Evolutionary conservation across 2,797 vertebrate genomes (phyloP).

Genomic region (Malurus splendens): DNA sequence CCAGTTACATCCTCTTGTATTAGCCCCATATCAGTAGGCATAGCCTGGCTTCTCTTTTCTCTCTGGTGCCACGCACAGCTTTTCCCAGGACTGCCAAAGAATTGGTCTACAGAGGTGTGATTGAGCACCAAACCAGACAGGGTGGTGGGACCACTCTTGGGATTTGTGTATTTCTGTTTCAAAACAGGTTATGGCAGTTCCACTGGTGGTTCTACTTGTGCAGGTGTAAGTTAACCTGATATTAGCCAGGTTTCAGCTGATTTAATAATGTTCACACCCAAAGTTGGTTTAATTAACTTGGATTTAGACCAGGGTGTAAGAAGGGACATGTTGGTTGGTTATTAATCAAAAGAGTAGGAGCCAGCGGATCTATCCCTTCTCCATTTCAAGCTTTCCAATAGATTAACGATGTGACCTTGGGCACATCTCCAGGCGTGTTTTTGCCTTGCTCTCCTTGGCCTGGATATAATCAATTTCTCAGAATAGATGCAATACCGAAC

Average conservation of each 20-base stretch:
- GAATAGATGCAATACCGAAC: slow-evolving; percentile 35
- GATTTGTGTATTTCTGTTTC: not conserved
- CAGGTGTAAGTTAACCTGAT: slow-evolving; percentile 14
- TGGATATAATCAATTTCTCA: slow-evolving; percentile 51
- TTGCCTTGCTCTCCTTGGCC: not conserved
- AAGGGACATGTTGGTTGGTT: not conserved
- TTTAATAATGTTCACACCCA: slow-evolving; percentile 31
- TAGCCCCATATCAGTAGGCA: accelerated
- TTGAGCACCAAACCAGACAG: not conserved
- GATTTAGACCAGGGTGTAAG: not conserved
- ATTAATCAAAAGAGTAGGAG: slow-evolving; percentile 11
- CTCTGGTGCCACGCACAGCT: not conserved
- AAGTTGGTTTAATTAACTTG: slow-evolving; percentile 44
- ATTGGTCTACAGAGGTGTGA: not conserved
- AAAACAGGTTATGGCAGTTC: slow-evolving; percentile 4
- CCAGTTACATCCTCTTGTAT: not conserved
- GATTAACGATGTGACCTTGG: slow-evolving; percentile 35
- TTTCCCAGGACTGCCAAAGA: not conserved
- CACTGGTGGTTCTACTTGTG: not conserved
- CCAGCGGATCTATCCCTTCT: not conserved
- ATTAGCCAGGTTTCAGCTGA: slow-evolving; percentile 15
- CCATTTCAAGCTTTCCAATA: slow-evolving; percentile 9
- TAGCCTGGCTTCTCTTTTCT: not conserved
- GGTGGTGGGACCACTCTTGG: not conserved
- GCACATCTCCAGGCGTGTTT: slow-evolving; percentile 1